phyloP scores from a whole-genome alignment of 2,113 vertebrate species.

The Plecturocebus donacophilus region DNA sequence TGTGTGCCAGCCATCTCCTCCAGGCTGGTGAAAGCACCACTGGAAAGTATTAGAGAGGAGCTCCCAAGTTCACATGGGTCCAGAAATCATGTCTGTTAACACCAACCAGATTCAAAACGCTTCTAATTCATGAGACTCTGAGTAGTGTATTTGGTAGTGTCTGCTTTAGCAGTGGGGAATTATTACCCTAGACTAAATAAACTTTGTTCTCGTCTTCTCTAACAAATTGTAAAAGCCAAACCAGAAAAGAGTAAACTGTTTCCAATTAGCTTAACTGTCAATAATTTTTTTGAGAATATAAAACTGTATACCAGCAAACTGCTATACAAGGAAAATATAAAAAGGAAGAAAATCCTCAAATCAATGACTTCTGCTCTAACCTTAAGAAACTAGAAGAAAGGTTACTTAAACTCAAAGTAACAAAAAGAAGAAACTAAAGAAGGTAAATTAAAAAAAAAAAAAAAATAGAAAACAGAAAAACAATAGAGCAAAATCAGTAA shows the following conservation, averaged over 20 bases:
- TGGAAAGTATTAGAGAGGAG: background rate
- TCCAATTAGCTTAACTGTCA: background rate
- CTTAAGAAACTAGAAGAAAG: background rate
- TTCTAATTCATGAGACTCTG: background rate
- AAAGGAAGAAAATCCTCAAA: background rate
- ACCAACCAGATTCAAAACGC: background rate
- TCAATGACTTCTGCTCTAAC: background rate
- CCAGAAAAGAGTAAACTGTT: background rate
- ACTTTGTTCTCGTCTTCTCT: background rate
- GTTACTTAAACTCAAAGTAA: background rate
- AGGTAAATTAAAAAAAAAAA: background rate
- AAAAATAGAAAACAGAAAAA: background rate
- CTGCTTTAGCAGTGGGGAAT: background rate
- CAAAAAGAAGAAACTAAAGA: background rate
- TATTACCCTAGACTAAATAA: background rate
- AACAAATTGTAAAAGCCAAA: background rate
- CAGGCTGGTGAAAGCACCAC: background rate
- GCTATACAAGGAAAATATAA: background rate
- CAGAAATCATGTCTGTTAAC: background rate
- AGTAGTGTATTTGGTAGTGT: background rate
- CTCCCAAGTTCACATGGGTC: background rate
- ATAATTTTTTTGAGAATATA: background rate
- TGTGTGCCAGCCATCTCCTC: accelerated
- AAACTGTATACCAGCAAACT: background rate
- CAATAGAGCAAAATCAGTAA: background rate